These are phyloP conservation scores for Myoxocephalus aenaeus DNA, from an alignment of 2,797 vertebrate genomes.

Conservation along the genomic window DNA sequence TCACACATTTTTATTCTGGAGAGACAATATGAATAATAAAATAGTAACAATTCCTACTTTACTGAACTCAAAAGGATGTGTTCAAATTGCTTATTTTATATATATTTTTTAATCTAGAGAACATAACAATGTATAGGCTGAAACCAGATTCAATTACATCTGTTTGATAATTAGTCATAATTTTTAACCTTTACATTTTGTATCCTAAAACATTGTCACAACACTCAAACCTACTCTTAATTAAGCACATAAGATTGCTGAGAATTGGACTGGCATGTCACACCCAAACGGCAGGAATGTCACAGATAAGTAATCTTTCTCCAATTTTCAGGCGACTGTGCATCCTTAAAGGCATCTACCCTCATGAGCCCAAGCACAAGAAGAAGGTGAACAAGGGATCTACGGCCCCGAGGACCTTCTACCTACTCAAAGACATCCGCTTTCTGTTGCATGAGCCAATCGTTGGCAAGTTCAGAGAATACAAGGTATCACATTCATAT, in stretches of 20 bases:
- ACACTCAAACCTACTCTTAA: background rate
- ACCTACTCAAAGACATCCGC: constrained; percentile 95
- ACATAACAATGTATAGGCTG: background rate
- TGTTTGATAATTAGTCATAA: background rate
- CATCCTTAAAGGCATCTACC: constrained; percentile 97
- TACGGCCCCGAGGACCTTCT: constrained; percentile 92
- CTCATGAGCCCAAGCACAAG: constrained; percentile 97
- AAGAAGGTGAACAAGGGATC: constrained; percentile 99
- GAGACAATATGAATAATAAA: background rate
- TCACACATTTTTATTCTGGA: background rate
- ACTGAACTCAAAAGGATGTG: background rate
- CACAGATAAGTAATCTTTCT: background rate
- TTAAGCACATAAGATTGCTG: background rate
- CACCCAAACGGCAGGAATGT: background rate
- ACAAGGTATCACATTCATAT: constrained; percentile 86
- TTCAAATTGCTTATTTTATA: background rate
- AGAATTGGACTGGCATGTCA: background rate
- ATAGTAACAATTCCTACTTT: background rate
- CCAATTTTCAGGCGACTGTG: constrained; percentile 88
- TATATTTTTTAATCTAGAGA: background rate
- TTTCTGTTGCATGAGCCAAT: constrained; percentile 97
- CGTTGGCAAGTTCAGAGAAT: constrained; percentile 93
- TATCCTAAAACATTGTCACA: background rate
- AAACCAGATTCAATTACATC: background rate
- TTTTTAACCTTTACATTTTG: background rate